Base-by-base conservation (phyloP, 37 sponge, comb jelly and placozoan species). In the Amphimedon queenslandica region DNA sequence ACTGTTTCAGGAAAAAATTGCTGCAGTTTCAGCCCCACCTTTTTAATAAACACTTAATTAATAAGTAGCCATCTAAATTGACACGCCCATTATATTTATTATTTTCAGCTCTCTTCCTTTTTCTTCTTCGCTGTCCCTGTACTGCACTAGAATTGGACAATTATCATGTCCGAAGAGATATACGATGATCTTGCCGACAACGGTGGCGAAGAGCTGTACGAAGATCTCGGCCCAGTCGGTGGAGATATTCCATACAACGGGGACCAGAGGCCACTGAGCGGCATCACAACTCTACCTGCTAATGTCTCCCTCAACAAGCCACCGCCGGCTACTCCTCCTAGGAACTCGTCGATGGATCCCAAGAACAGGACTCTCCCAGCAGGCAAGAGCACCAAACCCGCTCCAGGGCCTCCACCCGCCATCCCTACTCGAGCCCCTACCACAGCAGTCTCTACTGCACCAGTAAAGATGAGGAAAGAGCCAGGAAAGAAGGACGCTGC, bases 181-280 rank as follows among this genome's bases (percentile, higher is more conserved):
- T 47, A 47, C 13, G 53, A 47, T 8, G 53, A 47, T 18, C 53
- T 47, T 47, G 53, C 53, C 13, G 53, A 13, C 8, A 24, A 40
- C 40, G 41, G 36, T 16, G 42, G 37, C 29, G 55, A 77, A 36
- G 88, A 87, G 21, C 47, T 87, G 11, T 87, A 87, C 71, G 88
- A 87, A 72, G 88, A 87, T 63, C 40, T 86, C 13, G 13, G 53
- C 13, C 13, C 53, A 47, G 13, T 13, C 13, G 13, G 13, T 47
- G 53, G 53, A 13, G 13, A 13, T 47, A 47, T 47, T 18, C 53
- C 53, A 47, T 13, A 47, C 13, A 8, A 8, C 8, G 13, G 13
- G 53, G 8, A 8, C 13, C 53, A 47, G 13, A 8, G 13, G 53
- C 53, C 53, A 47, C 53, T 47, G 13, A n/a, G n/a, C n/a, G n/a